These are phyloP conservation scores for Chelon labrosus DNA, from an alignment of 2,797 vertebrate species.

Conservation along the genomic window DNA sequence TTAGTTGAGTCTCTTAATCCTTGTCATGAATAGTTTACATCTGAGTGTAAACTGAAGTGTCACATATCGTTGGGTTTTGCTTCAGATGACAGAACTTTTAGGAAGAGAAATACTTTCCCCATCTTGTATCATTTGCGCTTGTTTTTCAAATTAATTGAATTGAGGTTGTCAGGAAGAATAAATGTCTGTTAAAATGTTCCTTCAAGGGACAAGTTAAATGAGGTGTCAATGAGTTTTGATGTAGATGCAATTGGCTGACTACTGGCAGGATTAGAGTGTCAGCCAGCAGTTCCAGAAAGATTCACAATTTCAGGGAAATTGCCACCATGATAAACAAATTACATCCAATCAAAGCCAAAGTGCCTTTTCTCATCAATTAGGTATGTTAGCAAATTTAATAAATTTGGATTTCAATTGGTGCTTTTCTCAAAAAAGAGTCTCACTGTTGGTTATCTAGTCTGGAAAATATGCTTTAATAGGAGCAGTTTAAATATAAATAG, in stretches of 20 bases:
- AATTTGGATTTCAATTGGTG: slow-evolving; percentile 59
- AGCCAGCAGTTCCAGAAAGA: slow-evolving; percentile 52
- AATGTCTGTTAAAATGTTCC: slow-evolving; percentile 82
- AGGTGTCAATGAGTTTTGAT: slow-evolving; percentile 84
- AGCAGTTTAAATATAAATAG: slow-evolving; percentile 8
- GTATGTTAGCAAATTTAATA: slow-evolving; percentile 61
- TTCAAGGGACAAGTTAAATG: slow-evolving; percentile 85
- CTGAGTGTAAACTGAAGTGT: slow-evolving; percentile 18
- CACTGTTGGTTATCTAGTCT: slow-evolving; percentile 1
- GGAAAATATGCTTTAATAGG: slow-evolving; percentile 14
- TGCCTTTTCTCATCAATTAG: slow-evolving; percentile 74
- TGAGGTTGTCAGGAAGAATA: slow-evolving; percentile 72
- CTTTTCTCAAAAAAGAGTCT: slow-evolving; percentile 42
- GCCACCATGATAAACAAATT: slow-evolving; percentile 79
- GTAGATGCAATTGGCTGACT: slow-evolving; percentile 83
- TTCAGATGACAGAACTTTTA: slow-evolving; percentile 79
- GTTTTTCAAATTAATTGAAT: slow-evolving; percentile 84
- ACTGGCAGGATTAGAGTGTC: slow-evolving; percentile 77
- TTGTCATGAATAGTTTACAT: slow-evolving; percentile 22
- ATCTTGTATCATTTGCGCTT: slow-evolving; percentile 54
- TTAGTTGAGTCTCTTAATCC: slow-evolving; percentile 20
- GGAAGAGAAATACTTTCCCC: slow-evolving; percentile 40
- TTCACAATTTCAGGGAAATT: slow-evolving; percentile 77
- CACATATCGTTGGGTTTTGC: slow-evolving; percentile 64
- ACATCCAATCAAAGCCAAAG: slow-evolving; percentile 70